A percentile compares a stretch with the other conserved stretches of the same genome.
Conservation (phyloP, 2,113 vertebrate species). For the Psophia crepitans region DNA sequence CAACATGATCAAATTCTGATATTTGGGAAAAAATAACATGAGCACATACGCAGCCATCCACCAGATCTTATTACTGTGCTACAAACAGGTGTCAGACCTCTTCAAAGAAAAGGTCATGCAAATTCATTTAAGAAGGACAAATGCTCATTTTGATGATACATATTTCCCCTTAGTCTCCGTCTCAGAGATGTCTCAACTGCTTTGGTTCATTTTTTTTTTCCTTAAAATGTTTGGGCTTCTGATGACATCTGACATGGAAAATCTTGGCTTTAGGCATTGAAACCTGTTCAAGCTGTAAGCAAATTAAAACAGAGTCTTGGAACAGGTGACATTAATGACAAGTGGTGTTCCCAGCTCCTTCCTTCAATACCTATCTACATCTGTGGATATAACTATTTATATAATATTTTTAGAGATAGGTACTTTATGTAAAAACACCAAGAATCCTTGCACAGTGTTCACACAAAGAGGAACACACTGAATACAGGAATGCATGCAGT, state of each 20-base stretch:
- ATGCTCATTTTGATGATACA: not conserved
- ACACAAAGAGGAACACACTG: not conserved
- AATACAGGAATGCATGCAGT: not conserved
- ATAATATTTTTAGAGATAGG: not conserved
- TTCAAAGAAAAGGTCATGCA: not conserved
- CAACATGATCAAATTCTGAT: not conserved
- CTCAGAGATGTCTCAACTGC: not conserved
- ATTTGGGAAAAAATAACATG: not conserved
- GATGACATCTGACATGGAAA: not conserved
- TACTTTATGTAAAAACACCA: not conserved
- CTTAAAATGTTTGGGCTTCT: not conserved
- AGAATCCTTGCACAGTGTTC: not conserved
- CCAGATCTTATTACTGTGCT: not conserved
- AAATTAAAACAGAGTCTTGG: not conserved
- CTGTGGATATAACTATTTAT: not conserved
- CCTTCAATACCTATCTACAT: not conserved
- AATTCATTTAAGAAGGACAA: not conserved
- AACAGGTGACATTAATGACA: not conserved
- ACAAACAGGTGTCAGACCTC: not conserved
- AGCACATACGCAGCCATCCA: not conserved
- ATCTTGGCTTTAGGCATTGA: not conserved
- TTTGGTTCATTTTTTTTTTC: not conserved
- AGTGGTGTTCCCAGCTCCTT: not conserved
- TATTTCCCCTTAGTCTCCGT: not conserved
- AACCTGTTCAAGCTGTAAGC: not conserved